These are phyloP conservation scores for Periphyllus acericola DNA, from an alignment of 2,888 invertebrate species.

Conservation along the genomic window DNA sequence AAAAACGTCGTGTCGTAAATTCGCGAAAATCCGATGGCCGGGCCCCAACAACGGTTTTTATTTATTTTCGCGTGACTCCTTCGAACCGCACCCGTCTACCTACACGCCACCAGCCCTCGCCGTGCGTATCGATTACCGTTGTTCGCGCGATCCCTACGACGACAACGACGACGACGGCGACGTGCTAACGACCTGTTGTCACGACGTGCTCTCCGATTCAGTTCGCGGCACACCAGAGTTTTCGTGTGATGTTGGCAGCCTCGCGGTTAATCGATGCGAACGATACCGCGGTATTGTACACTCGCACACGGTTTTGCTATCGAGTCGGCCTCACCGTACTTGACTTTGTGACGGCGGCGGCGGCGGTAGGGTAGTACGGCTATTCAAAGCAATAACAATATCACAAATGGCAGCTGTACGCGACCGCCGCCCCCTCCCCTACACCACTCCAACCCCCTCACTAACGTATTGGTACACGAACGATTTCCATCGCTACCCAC, in stretches of 20 bases:
- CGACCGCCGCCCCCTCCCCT: no score
- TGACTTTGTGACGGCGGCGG: no score
- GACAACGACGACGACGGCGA: neutral
- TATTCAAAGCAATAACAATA: no score
- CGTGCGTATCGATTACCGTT: neutral
- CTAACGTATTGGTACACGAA: no score
- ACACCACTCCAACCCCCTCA: no score
- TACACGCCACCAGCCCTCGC: neutral
- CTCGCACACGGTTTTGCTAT: no score
- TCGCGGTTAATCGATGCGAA: neutral
- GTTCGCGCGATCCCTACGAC: neutral
- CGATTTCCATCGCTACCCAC: no score
- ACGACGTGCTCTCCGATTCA: neutral
- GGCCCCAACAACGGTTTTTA: neutral
- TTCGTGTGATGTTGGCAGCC: neutral
- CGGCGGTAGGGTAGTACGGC: no score
- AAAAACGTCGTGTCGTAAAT: conserved; percentile 30
- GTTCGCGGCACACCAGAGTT: neutral
- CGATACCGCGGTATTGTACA: no score
- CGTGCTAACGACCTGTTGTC: conserved; percentile 32
- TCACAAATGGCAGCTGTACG: no score
- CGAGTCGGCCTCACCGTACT: no score
- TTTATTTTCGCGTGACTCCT: neutral
- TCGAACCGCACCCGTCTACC: no score
- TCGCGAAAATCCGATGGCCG: neutral